These are phyloP conservation scores for Protophormia terraenovae DNA, from an alignment of 2,888 invertebrate genomes.

Conservation along the genomic window DNA sequence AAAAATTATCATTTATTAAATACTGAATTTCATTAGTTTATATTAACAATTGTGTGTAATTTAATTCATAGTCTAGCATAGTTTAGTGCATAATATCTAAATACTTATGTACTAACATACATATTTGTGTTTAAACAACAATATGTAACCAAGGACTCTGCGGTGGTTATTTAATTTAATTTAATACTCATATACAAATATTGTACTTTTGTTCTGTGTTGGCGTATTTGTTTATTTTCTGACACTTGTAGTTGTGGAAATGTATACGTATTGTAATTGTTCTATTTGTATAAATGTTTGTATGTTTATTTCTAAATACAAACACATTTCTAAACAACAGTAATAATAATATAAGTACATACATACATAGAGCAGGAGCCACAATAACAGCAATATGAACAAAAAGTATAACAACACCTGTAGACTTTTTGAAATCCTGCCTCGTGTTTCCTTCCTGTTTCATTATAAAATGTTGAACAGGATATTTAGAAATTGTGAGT, in stretches of 20 bases:
- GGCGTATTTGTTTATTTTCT: background rate
- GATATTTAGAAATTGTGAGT: conserved; percentile 36
- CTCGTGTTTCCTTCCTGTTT: conserved; percentile 36
- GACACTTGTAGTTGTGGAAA: background rate
- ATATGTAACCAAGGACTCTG: background rate
- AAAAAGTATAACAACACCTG: conserved; percentile 27
- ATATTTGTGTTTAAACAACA: background rate
- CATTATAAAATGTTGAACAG: conserved; percentile 26
- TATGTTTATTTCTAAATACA: background rate
- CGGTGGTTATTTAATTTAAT: background rate
- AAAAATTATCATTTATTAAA: too few relatives aligned
- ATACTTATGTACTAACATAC: background rate
- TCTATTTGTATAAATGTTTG: background rate
- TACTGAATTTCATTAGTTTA: too few relatives aligned
- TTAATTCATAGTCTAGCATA: too few relatives aligned
- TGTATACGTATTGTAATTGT: too few relatives aligned
- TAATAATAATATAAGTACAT: background rate
- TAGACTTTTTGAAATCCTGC: conserved; percentile 26
- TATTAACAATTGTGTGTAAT: too few relatives aligned
- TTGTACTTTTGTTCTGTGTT: background rate
- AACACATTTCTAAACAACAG: too few relatives aligned
- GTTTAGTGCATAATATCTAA: too few relatives aligned
- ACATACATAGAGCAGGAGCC: background rate
- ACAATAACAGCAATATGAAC: background rate
- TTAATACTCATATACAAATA: background rate